Percentiles rank a stretch among this genome's conserved stretches.
These are phyloP conservation scores for Andricus quercusramuli DNA, from an alignment of 2,888 invertebrate species.

Conservation along the genomic window DNA sequence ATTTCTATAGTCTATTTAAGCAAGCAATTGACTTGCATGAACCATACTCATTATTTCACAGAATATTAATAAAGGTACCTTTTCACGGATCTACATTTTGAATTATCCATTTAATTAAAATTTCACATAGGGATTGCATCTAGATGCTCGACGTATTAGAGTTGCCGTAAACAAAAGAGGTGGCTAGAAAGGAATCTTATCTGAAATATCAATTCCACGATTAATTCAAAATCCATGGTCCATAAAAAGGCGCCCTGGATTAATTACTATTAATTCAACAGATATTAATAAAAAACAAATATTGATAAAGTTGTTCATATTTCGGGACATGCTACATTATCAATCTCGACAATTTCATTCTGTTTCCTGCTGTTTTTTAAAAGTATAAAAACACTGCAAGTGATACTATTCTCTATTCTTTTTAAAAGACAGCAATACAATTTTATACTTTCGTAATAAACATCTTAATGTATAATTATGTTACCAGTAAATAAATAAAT, in stretches of 20 bases:
- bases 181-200: too few species aligned
- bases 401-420: not conserved
- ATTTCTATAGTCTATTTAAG: not conserved
- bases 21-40: not conserved
- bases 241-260: not conserved
- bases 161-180: too few species aligned
- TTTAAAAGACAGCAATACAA: not conserved
- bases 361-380: not conserved
- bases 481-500: not conserved
- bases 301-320: not conserved
- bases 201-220: too few species aligned
- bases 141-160: too few species aligned
- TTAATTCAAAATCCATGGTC: too few species aligned
- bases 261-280: not conserved
- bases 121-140: too few species aligned
- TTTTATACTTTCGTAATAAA: not conserved
- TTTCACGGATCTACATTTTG: too few species aligned
- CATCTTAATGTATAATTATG: not conserved
- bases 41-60: conserved; percentile 8
- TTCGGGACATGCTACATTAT: conserved; percentile 2
- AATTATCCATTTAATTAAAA: too few species aligned
- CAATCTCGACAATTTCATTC: not conserved
- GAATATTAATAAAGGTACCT: not conserved
- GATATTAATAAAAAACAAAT: conserved; percentile 15
- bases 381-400: conserved; percentile 9